These are phyloP conservation scores for Drosophila macrospina DNA, from an alignment of 2,888 invertebrate genomes.

Conservation along the genomic window DNA sequence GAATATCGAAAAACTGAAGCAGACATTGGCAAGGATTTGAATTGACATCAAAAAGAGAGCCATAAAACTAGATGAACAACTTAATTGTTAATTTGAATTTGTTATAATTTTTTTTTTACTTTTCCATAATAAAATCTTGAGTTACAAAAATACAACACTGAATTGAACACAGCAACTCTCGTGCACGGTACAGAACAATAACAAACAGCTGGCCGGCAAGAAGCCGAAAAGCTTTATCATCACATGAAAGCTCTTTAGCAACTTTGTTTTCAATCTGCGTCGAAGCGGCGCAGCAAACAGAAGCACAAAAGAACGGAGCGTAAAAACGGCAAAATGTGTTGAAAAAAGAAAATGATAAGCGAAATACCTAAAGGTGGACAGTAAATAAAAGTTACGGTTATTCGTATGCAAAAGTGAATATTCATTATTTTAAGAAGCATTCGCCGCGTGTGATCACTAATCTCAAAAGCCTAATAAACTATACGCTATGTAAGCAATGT, in stretches of 20 bases:
- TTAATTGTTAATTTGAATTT: constrained; percentile 25
- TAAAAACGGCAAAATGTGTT: constrained; percentile 38
- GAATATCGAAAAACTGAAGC: constrained; percentile 86
- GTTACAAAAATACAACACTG: background rate
- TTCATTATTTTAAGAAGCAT: constrained; percentile 34
- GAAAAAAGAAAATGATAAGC: constrained; percentile 29
- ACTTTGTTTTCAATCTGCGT: constrained; percentile 51
- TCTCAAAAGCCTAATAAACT: constrained; percentile 3
- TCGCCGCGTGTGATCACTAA: constrained; percentile 39
- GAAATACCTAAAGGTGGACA: constrained; percentile 14
- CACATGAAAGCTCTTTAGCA: constrained; percentile 39
- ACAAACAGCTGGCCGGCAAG: constrained; percentile 33
- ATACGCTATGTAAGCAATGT: constrained; percentile 62
- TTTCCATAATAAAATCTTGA: constrained; percentile 41
- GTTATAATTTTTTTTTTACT: constrained; percentile 48
- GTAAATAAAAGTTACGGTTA: constrained; percentile 5
- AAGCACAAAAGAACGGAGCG: constrained; percentile 22
- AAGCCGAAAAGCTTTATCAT: constrained; percentile 44
- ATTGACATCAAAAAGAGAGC: constrained; percentile 10
- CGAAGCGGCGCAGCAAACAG: constrained; percentile 54
- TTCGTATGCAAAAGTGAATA: constrained; percentile 31
- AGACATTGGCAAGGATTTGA: constrained; percentile 56
- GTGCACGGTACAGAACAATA: constrained; percentile 37
- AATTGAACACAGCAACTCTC: too few relatives aligned
- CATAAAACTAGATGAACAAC: constrained; percentile 23